Percentiles rank a stretch among this genome's conserved stretches.
Evolutionary conservation across 2,113 vertebrate genomes (phyloP).

Genomic region (Athene cunicularia): DNA sequence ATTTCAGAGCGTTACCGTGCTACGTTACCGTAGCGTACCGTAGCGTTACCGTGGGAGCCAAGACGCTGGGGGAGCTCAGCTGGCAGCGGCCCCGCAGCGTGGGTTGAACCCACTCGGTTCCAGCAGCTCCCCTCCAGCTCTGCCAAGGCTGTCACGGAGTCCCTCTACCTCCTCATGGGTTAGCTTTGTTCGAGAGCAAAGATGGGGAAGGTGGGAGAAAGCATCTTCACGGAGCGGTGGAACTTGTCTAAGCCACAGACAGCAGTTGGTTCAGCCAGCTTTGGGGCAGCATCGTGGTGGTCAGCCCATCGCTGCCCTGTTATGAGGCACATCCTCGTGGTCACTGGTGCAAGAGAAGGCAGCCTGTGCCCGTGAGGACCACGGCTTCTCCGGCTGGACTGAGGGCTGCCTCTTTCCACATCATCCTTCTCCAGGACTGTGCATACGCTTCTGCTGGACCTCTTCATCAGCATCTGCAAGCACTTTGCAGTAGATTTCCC

Average conservation of each 20-base stretch:
- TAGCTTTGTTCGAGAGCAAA: background rate
- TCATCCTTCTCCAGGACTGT: background rate
- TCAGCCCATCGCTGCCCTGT: fast-evolving
- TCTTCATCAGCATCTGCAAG: background rate
- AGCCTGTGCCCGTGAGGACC: background rate
- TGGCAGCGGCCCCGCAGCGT: fast-evolving
- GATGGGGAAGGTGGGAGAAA: background rate
- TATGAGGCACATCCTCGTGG: background rate
- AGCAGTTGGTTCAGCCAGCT: background rate
- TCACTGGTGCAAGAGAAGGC: background rate
- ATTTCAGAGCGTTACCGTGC: background rate
- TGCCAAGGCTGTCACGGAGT: too few relatives aligned
- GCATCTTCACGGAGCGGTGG: background rate
- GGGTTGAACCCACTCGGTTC: background rate
- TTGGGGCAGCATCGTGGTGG: background rate
- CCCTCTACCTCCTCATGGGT: fast-evolving
- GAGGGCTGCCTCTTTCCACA: background rate
- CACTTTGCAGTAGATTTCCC: background rate
- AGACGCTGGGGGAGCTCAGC: background rate
- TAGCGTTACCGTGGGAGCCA: background rate
- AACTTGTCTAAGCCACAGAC: background rate
- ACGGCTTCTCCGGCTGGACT: fast-evolving
- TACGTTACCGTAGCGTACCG: too few relatives aligned
- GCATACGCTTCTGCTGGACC: background rate
- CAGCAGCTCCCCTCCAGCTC: background rate